These are phyloP conservation scores for Caloenas nicobarica DNA, from an alignment of 2,113 vertebrate genomes.

Conservation along the genomic window DNA sequence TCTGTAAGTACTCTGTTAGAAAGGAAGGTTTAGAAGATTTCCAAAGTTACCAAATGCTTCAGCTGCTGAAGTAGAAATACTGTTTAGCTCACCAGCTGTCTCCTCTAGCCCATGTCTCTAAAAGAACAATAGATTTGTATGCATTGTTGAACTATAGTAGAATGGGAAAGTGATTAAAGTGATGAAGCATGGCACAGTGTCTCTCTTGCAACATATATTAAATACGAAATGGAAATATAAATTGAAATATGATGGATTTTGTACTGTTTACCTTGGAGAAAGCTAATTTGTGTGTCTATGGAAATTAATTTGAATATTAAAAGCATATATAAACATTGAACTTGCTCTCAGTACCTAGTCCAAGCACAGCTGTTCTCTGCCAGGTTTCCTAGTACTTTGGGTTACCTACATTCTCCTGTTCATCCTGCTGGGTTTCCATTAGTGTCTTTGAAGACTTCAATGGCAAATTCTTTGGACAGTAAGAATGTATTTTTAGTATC, in stretches of 20 bases:
- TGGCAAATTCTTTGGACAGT: neutral
- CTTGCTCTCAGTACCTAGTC: neutral
- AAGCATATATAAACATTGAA: neutral
- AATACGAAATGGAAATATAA: neutral
- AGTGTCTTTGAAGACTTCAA: neutral
- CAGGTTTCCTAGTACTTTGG: neutral
- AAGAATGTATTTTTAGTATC: neutral
- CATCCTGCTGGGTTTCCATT: neutral
- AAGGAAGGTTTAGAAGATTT: neutral
- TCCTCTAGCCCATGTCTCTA: neutral
- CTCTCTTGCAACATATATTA: neutral
- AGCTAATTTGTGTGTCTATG: neutral
- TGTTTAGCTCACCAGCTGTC: neutral
- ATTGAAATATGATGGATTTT: neutral
- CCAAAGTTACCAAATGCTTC: neutral
- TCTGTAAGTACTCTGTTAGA: neutral
- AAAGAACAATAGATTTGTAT: neutral
- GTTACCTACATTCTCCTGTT: neutral
- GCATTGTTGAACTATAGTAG: neutral
- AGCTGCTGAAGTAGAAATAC: neutral
- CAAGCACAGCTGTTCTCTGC: neutral
- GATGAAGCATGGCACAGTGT: neutral
- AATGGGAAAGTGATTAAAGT: neutral
- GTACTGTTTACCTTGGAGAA: neutral
- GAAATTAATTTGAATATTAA: neutral